phyloP scores from a whole-genome alignment of 2,888 invertebrate species.

The Latheticus oryzae region DNA sequence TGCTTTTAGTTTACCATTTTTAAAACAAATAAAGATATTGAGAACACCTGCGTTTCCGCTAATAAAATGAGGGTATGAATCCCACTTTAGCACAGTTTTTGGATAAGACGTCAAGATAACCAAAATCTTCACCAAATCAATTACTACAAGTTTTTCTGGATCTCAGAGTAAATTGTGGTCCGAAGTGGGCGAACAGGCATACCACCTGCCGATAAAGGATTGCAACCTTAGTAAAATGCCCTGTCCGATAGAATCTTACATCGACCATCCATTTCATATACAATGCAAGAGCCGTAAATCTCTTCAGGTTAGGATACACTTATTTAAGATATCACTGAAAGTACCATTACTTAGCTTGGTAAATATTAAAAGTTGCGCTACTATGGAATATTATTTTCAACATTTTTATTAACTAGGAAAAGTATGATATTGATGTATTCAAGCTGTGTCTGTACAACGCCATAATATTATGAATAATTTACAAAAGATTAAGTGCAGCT shows the following conservation, averaged over 20 bases:
- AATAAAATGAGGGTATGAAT: neutral
- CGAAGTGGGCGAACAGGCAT: slow-evolving; percentile 52
- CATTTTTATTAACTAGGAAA: slow-evolving; percentile 10
- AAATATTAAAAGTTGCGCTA: no score
- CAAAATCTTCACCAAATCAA: slow-evolving; percentile 35
- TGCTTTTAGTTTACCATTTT: no score
- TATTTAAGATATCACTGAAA: slow-evolving; percentile 58
- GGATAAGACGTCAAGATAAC: slow-evolving; percentile 3
- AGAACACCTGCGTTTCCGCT: no score
- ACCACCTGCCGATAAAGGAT: slow-evolving; percentile 60
- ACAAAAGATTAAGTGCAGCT: slow-evolving; percentile 16
- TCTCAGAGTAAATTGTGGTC: slow-evolving; percentile 31
- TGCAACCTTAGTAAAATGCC: slow-evolving; percentile 55
- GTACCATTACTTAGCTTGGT: slow-evolving; percentile 54
- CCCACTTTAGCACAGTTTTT: neutral
- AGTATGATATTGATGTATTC: slow-evolving; percentile 14
- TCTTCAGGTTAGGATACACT: slow-evolving; percentile 50
- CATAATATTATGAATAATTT: slow-evolving; percentile 24
- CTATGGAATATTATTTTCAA: no score
- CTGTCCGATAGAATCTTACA: slow-evolving; percentile 55
- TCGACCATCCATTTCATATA: slow-evolving; percentile 55
- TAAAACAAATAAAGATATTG: no score
- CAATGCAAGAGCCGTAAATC: slow-evolving; percentile 53
- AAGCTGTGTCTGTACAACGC: slow-evolving; percentile 14
- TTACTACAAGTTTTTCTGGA: slow-evolving; percentile 32